Conservation (phyloP, 2,113 vertebrate species). For the Rhineura floridana region DNA sequence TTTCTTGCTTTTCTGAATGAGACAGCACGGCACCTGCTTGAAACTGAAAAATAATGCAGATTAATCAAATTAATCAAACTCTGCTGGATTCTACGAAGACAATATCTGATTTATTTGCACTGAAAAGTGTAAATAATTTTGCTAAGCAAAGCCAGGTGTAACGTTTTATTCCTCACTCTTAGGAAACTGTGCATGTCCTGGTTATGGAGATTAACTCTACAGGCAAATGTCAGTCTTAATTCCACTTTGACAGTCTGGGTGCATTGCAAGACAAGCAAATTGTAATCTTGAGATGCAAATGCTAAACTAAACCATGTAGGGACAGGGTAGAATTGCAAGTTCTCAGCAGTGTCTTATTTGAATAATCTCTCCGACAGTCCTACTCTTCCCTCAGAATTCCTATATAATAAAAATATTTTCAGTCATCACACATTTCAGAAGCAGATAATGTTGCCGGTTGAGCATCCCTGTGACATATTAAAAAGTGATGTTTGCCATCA, state of each 20-base stretch:
- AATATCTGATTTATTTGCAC: background rate
- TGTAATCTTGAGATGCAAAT: slow-evolving; percentile 30
- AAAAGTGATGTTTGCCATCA: too few species aligned
- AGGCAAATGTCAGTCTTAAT: slow-evolving; percentile 33
- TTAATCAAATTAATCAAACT: slow-evolving; percentile 3
- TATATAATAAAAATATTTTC: slow-evolving; percentile 20
- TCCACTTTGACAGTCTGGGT: slow-evolving; percentile 6
- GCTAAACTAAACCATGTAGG: slow-evolving; percentile 19
- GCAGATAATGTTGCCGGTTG: slow-evolving; percentile 34
- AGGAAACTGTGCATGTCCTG: background rate
- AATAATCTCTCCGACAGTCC: slow-evolving; percentile 66
- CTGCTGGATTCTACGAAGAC: slow-evolving; percentile 15
- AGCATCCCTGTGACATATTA: slow-evolving; percentile 27
- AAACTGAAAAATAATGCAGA: slow-evolving; percentile 14
- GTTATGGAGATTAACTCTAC: background rate
- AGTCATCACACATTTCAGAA: slow-evolving; percentile 39
- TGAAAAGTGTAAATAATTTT: background rate
- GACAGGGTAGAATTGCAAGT: slow-evolving; percentile 15
- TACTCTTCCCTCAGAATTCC: slow-evolving; percentile 47
- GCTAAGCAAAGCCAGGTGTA: slow-evolving; percentile 26
- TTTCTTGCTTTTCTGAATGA: slow-evolving; percentile 10
- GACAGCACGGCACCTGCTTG: background rate
- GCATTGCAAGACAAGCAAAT: slow-evolving; percentile 25
- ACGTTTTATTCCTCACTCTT: background rate
- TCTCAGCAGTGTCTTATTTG: slow-evolving; percentile 18